Evolutionary conservation across 2,888 invertebrate species (phyloP).

Genomic region (Prosapia bicincta): DNA sequence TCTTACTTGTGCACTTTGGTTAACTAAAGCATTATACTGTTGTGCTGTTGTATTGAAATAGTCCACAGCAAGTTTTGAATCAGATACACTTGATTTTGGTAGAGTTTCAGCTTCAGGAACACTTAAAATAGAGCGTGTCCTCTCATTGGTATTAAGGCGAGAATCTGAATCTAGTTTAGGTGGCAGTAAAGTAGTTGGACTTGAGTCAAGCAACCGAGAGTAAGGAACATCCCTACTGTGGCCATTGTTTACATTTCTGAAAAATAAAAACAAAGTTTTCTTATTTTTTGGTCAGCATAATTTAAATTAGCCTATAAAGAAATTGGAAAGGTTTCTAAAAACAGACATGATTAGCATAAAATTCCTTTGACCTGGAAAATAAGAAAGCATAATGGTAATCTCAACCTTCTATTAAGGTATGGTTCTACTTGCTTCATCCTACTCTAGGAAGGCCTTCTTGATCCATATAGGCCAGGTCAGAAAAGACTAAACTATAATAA

Average conservation of each 20-base stretch:
- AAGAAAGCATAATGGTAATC: no score
- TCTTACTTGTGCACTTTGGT: constrained; percentile 29
- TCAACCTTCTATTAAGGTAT: no score
- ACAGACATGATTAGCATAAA: no score
- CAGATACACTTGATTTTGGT: constrained; percentile 80
- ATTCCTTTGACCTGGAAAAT: no score
- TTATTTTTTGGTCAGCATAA: no score
- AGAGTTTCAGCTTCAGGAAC: constrained; percentile 50
- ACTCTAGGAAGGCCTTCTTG: no score
- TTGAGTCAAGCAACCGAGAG: constrained; percentile 69
- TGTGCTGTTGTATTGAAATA: constrained; percentile 51
- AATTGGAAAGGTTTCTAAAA: no score
- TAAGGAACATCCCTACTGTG: constrained; percentile 65
- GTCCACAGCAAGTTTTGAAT: constrained; percentile 79
- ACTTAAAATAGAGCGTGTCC: constrained; percentile 48
- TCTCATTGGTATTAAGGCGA: constrained; percentile 56
- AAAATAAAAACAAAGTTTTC: constrained; percentile 7
- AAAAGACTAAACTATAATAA: no score
- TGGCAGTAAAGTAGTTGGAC: constrained; percentile 50
- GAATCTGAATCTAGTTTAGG: constrained; percentile 70
- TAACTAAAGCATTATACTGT: constrained; percentile 37
- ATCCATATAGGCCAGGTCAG: no score
- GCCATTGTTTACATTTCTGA: constrained; percentile 35
- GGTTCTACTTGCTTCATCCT: no score
- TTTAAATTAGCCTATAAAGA: no score